Conservation (phyloP, 2,113 vertebrate species). For the human region GRCh38 chr18:49676501-49677000, state of each 20-base stretch:
- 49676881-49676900: neutral
- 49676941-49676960: neutral
- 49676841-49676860: neutral
- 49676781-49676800: neutral
- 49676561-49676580: neutral
- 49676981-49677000: neutral
- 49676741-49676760: neutral
- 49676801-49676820: neutral
- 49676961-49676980: neutral
- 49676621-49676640: neutral
- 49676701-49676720: neutral
- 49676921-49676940: neutral
- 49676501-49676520: neutral
- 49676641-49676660: neutral
- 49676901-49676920: neutral
- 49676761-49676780: neutral
- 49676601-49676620: neutral
- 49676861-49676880: neutral
- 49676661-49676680: neutral
- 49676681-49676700: neutral
- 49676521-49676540: neutral
- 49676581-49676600: neutral
- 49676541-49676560: neutral
- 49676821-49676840: neutral
- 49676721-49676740: neutral